Evolutionary conservation across 2,888 invertebrate species (phyloP), one percentile per base, ranked within the genome.

Genomic region (Plebejus melissa): DNA sequence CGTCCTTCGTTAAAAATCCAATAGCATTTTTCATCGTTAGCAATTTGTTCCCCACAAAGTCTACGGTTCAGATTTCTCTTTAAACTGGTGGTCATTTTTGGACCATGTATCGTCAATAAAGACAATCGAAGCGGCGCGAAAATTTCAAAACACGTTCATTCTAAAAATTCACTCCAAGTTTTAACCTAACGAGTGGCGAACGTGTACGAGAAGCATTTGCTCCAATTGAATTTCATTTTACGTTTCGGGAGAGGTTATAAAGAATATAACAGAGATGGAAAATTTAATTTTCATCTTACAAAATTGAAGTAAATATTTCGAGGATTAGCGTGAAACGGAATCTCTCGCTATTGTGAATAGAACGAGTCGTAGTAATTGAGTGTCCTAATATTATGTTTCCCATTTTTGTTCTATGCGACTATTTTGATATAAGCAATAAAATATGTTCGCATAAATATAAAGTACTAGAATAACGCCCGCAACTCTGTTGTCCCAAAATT

Each of bases 171-270:
- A 76, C 76, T 74, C 75, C 65, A 72, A 69, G 74, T 77, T 76
- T 75, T 71, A 77, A 77, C 76, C 75, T 78, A 77, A 77, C 77
- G 76, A 77, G 77, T 76, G 74, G 60, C 69, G 75, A 75, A 75
- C 76, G 77, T 77, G 77, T 74, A 74, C 70, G 69, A 70, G 75
- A 69, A 69, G 71, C 28, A 71, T 76, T 74, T 75, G 74, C 75
- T 76, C 70, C 78, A 78, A 78, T 78, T 78, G 76, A 76, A 75
- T 79, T 74, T 75, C 77, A 74, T 77, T 77, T 78, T 74, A 77
- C 77, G 75, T 75, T 77, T 76, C 76, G 74, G 77, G 77, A 75
- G 78, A 78, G 76, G 76, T 78, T 78, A 78, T 76, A 77, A 77
- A 71, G 72, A 65, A 77, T 78, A 78, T 76, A 79, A 78, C 76